Evolutionary conservation across 2,888 invertebrate genomes (phyloP).

Genomic region (Torymus texanus): DNA sequence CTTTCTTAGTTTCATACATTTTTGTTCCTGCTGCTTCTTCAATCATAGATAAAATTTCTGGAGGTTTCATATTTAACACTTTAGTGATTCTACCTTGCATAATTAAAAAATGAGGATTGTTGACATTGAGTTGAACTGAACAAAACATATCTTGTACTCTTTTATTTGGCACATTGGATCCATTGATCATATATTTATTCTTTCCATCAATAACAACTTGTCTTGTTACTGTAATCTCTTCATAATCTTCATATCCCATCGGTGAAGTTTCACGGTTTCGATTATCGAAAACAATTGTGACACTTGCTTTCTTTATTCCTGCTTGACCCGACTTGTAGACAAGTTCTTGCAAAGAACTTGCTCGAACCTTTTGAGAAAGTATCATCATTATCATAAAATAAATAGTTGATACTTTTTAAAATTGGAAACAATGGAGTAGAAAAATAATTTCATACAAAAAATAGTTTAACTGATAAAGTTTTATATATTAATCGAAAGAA

Average conservation of each 20-base stretch:
- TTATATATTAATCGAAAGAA: no score
- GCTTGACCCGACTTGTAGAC: conserved; percentile 99
- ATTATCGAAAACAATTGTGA: conserved; percentile 97
- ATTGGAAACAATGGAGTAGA: neutral
- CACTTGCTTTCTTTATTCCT: conserved; percentile 95
- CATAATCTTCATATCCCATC: conserved; percentile 91
- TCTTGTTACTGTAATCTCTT: conserved; percentile 94
- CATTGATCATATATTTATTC: conserved; percentile 96
- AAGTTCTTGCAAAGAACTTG: conserved; percentile 92
- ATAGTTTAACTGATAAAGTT: no score
- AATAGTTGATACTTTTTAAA: neutral
- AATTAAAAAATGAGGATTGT: conserved; percentile 99
- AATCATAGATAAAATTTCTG: conserved; percentile 97
- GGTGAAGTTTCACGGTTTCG: conserved; percentile 87
- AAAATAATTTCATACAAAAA: neutral
- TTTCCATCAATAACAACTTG: conserved; percentile 92
- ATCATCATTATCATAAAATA: neutral
- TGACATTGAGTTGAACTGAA: conserved; percentile 97
- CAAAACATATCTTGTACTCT: conserved; percentile 96
- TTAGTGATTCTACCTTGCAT: conserved; percentile 99
- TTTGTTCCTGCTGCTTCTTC: conserved; percentile 99
- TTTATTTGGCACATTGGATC: conserved; percentile 91
- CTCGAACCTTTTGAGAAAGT: conserved; percentile 84
- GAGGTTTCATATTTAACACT: conserved; percentile 98
- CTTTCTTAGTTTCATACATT: conserved; percentile 96